phyloP scores from a whole-genome alignment of 1,140 invertebrate species.

The Adoxophyes honmai region DNA sequence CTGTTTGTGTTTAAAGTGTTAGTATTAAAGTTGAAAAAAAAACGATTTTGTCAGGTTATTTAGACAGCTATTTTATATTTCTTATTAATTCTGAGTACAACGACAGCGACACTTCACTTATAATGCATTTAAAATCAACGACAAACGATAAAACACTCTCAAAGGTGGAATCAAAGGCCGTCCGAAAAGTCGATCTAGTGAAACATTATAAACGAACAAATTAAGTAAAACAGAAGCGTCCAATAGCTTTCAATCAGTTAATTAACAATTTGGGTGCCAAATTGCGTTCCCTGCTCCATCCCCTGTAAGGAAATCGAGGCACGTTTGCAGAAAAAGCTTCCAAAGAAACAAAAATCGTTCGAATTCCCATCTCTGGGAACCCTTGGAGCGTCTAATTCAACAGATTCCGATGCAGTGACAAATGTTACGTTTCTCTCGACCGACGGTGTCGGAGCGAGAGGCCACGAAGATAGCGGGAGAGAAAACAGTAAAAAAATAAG shows the following conservation, averaged over 20 bases:
- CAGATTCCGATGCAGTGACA: constrained; percentile 68
- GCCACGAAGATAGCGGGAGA: constrained; percentile 24
- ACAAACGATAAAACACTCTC: too few relatives aligned
- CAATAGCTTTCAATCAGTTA: not conserved
- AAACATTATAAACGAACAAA: too few relatives aligned
- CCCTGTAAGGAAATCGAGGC: not conserved
- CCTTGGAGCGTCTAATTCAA: constrained; percentile 59
- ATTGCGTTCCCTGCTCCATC: not conserved
- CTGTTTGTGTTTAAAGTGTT: too few relatives aligned
- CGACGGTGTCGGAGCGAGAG: constrained; percentile 23
- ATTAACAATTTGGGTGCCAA: not conserved
- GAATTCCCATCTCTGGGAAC: constrained; percentile 29
- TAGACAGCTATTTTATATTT: too few relatives aligned
- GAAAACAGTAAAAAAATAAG: too few relatives aligned
- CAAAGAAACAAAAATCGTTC: constrained; percentile 27
- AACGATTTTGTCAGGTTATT: too few relatives aligned
- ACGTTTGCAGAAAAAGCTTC: constrained; percentile 22
- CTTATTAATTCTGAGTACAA: too few relatives aligned
- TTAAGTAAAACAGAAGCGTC: not conserved
- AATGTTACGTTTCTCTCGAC: constrained; percentile 58
- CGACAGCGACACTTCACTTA: too few relatives aligned
- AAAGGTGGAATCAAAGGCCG: too few relatives aligned
- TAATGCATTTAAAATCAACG: too few relatives aligned
- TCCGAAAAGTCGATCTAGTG: too few relatives aligned
- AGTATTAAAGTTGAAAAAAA: too few relatives aligned